These are phyloP conservation scores for Poecilia wingei DNA, from an alignment of 2,797 vertebrate genomes.

Conservation along the genomic window DNA sequence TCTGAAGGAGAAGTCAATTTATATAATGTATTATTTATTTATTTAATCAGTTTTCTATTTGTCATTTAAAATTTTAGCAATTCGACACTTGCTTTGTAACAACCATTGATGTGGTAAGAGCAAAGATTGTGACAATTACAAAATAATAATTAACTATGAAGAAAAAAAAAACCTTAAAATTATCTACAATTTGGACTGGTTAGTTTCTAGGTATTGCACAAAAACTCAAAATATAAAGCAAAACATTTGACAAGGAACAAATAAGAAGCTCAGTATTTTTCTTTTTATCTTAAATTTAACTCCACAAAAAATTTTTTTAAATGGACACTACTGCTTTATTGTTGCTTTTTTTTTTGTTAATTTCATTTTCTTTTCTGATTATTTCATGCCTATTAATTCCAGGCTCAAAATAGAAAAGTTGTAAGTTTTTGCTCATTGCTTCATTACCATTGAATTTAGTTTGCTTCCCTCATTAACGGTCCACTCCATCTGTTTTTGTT, in stretches of 20 bases:
- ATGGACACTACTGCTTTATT: background rate
- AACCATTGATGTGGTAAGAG: background rate
- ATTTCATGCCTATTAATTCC: background rate
- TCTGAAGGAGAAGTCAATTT: background rate
- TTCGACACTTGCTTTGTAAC: background rate
- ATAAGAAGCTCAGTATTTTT: background rate
- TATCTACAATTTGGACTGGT: background rate
- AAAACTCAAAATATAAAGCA: background rate
- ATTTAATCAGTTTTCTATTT: background rate
- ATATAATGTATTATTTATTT: background rate
- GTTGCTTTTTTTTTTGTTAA: background rate
- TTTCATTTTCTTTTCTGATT: background rate
- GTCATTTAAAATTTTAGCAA: background rate
- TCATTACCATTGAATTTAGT: background rate
- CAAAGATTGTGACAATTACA: background rate
- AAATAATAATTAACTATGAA: background rate
- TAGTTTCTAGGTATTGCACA: background rate
- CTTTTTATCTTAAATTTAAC: background rate
- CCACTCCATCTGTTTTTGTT: constrained; percentile 25
- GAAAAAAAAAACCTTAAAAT: background rate
- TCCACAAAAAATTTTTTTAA: background rate
- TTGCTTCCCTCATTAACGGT: background rate
- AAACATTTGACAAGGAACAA: background rate
- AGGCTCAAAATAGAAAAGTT: constrained; percentile 20
- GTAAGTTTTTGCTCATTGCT: constrained; percentile 31